Percentiles rank a stretch among this genome's conserved stretches.
phyloP scores from a whole-genome alignment of 2,113 vertebrate genomes.

The Lophius piscatorius region DNA sequence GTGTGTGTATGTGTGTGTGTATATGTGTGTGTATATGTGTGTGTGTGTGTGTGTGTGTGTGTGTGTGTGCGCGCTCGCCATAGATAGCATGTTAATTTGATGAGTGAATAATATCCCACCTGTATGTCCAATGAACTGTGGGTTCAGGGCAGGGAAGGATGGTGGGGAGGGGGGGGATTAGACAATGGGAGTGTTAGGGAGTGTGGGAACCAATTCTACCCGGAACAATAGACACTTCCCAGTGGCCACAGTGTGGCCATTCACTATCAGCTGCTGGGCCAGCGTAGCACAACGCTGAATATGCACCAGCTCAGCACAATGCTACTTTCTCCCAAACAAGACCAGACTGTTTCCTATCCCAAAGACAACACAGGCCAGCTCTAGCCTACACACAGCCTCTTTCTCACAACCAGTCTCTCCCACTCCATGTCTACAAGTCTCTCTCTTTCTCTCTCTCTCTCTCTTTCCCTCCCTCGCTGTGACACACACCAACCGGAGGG shows the following conservation, averaged over 20 bases:
- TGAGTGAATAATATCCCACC: conserved; percentile 71
- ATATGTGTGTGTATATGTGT: conserved; percentile 47
- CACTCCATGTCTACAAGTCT: conserved; percentile 39
- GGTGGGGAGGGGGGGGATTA: conserved; percentile 32
- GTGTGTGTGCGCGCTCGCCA: conserved; percentile 60
- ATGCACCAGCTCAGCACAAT: conserved; percentile 77
- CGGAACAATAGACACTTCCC: conserved; percentile 76
- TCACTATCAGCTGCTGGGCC: conserved; percentile 72
- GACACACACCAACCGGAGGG: conserved; percentile 45
- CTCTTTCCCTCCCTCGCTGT: conserved; percentile 23
- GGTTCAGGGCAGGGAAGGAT: conserved; percentile 41
- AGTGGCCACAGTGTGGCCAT: conserved; percentile 72
- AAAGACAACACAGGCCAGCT: conserved; percentile 73
- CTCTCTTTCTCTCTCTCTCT: conserved; percentile 35
- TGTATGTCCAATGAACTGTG: conserved; percentile 73
- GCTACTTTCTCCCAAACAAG: conserved; percentile 78
- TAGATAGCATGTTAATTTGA: conserved; percentile 76
- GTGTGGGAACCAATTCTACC: conserved; percentile 79
- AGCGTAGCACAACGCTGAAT: conserved; percentile 64
- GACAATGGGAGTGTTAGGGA: conserved; percentile 76
- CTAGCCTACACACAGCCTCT: conserved; percentile 65
- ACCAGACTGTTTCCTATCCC: conserved; percentile 79
- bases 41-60: conserved; percentile 44
- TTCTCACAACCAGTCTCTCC: conserved; percentile 59
- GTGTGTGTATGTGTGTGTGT: conserved; percentile 47